Evolutionary conservation across 2,888 invertebrate species (phyloP), one percentile per base, ranked within the genome.

Genomic region (Lysandra bellargus): DNA sequence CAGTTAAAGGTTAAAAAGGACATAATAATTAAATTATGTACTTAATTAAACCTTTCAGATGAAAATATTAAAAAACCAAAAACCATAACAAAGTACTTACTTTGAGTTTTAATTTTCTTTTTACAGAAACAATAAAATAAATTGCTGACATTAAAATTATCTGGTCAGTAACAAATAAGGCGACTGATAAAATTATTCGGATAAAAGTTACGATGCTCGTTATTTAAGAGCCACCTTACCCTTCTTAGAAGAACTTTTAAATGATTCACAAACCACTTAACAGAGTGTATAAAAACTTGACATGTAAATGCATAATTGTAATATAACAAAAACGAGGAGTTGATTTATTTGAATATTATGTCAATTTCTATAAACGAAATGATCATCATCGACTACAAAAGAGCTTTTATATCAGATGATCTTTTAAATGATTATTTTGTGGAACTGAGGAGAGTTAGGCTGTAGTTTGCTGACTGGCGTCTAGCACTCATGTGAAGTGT

Each of bases 151-250:
- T 14, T 69, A 69, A 69, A 69, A 5, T 69, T 69, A 69, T 33
- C 69, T 69, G 69, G 69, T 69, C 69, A 69, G 69, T 69, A 69
- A 75, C 75, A 75, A 75, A 75, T 75, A 49, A 75, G 44, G 30
- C 9, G 12, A 75, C 75, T 53, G 75, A 44, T 75, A 23, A 53
- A 30, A 49, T 49, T 75, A 5, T 75, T 44, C 30, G 49, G 5
- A 49, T 53, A 75, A 49, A 75, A 75, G 75, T 75, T 44, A 53
- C 75, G 75, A 75, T 53, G 9, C 30, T 75, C 74, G 7, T 74
- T 75, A 53, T 75, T 75, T 49, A 75, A 30, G 53, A 75, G 23
- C 75, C 44, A 44, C 74, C 30, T 75, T 75, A 44, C 74, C 23
- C 44, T 75, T 75, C 53, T 75, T 44, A 74, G 49, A 74, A 74